Evolutionary conservation across 2,888 invertebrate genomes (phyloP).

Genomic region (Meloe dianella): DNA sequence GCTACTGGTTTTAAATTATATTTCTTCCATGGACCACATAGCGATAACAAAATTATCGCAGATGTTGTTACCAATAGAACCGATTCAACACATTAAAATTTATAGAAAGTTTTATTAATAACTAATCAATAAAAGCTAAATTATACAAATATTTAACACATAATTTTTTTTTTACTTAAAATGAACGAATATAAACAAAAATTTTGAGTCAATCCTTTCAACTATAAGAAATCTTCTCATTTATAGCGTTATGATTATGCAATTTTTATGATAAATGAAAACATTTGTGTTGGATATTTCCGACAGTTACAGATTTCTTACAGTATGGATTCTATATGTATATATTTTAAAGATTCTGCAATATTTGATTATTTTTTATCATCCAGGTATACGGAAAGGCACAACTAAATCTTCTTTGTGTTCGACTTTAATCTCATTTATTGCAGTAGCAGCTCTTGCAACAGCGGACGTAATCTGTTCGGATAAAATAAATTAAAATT

Average conservation of each 20-base stretch:
- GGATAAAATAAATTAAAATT: constrained; percentile 28
- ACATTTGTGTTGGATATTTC: too few relatives aligned
- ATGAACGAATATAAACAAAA: neutral
- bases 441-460: constrained; percentile 72
- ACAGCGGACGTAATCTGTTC: constrained; percentile 75
- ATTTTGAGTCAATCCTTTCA: neutral
- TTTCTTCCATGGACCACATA: constrained; percentile 69
- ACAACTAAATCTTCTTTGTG: constrained; percentile 91
- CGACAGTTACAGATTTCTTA: too few relatives aligned
- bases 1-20: constrained; percentile 87
- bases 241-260: too few relatives aligned
- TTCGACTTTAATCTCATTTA: constrained; percentile 81
- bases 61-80: neutral
- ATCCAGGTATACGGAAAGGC: constrained; percentile 80
- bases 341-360: too few relatives aligned
- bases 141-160: constrained; percentile 21
- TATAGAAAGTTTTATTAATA: constrained; percentile 25
- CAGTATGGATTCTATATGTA: neutral
- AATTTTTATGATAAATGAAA: constrained; percentile 7
- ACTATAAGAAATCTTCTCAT: neutral
- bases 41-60: constrained; percentile 5
- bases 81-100: constrained; percentile 14
- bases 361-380: constrained; percentile 16
- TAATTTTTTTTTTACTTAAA: neutral
- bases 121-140: constrained; percentile 22